Evolutionary conservation across 2,888 invertebrate genomes (phyloP).

Genomic region (Argyra leucocephala): DNA sequence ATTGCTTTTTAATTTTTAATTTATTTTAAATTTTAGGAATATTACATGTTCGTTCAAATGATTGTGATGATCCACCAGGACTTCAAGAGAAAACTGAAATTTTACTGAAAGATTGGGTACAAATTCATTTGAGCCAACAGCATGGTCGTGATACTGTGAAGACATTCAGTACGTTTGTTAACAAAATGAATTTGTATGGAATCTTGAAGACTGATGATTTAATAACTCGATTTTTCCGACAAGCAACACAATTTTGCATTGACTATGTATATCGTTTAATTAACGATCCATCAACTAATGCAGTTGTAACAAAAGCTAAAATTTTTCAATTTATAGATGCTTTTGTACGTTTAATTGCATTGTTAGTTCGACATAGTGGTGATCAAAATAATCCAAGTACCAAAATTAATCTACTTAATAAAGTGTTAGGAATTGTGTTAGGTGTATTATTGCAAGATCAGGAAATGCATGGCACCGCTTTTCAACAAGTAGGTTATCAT

Average conservation of each 20-base stretch:
- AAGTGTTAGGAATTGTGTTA: conserved; percentile 87
- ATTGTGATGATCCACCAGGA: conserved; percentile 88
- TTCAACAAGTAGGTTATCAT: conserved; percentile 97
- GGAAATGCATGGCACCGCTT: conserved; percentile 70
- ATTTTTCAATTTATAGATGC: conserved; percentile 94
- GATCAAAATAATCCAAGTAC: conserved; percentile 79
- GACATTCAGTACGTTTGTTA: conserved; percentile 87
- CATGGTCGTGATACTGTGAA: conserved; percentile 76
- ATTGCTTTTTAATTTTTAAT: conserved; percentile 7
- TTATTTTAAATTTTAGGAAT: conserved; percentile 36
- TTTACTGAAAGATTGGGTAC: conserved; percentile 90
- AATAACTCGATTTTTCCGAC: conserved; percentile 92
- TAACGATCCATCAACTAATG: conserved; percentile 58
- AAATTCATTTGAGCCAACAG: conserved; percentile 69
- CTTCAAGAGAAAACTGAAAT: conserved; percentile 91
- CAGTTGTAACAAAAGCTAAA: conserved; percentile 68
- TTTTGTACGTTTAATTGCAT: conserved; percentile 83
- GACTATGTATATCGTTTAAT: conserved; percentile 83
- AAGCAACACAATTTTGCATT: conserved; percentile 93
- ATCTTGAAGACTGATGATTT: conserved; percentile 95
- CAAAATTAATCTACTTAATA: conserved; percentile 92
- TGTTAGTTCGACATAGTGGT: conserved; percentile 90
- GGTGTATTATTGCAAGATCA: conserved; percentile 94
- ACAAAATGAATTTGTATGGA: conserved; percentile 92
- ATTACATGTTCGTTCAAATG: conserved; percentile 51